Base-by-base conservation (phyloP, 2,888 invertebrate species). In the Cryptocephalus moraei region DNA sequence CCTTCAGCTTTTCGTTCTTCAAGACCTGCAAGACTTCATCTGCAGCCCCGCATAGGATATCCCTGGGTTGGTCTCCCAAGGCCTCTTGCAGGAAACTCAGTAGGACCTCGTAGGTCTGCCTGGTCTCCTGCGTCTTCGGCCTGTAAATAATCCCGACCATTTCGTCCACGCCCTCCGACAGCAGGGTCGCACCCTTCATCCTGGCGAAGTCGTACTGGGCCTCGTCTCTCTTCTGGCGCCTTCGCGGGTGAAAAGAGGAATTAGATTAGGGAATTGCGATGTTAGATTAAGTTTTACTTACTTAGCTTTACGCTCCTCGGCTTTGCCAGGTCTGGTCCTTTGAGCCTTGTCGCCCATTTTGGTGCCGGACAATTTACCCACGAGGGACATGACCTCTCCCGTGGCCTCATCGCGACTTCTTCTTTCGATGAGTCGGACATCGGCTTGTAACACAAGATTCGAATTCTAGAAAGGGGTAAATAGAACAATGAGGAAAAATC, bases 361-460 rank as follows among this genome's bases (percentile, higher is more conserved):
- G 0, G 92, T 91, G 0, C 91, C 91, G 1, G 77, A 77, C 39
- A 97, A 75, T 68, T 93, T 93, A 6, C 94, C 93, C 40, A 90
- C 86, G 58, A 99, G 80, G 47, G 97, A 91, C 72, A 96, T 81
- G 56, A 99, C 99, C 73, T 99, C 99, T 14, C 99, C 96, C 0
- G 99, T 99, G 0, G 99, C 95, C 73, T 99, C 99, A 93, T 99
- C 97, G 60, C 96, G 81, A 45, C 93, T 91, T 52, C 97, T 81
- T 56, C 95, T 77, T 70, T 99, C 99, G 53, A 99, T 97, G 33
- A 99, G 80, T 42, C 96, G 84, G 34, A 96, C 91, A 78, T 99
- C 99, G 48, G 97, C 97, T 92, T 96, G 96, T 61, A 99, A 77
- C 42, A 99, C 99, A 73, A 99, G 87, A 80, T 99, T 99, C 0